These are phyloP conservation scores for Ailurus styani DNA, from an alignment of 2,113 vertebrate species.

Conservation along the genomic window DNA sequence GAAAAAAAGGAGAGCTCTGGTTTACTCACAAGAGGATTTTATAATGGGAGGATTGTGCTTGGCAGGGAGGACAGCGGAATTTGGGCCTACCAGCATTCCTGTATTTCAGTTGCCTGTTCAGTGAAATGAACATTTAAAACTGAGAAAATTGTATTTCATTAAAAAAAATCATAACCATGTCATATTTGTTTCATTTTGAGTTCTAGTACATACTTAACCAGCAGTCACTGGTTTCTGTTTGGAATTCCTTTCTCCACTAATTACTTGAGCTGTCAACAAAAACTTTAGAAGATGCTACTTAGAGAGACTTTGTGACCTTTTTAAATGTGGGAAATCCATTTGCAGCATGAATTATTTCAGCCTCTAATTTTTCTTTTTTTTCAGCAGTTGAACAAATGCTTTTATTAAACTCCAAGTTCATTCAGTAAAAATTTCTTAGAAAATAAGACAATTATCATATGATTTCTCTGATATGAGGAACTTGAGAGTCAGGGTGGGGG, in stretches of 20 bases:
- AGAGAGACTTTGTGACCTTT: neutral
- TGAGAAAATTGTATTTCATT: neutral
- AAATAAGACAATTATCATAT: too few relatives aligned
- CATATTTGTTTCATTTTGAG: neutral
- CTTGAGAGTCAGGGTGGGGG: too few relatives aligned
- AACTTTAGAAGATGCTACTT: neutral
- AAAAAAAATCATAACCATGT: neutral
- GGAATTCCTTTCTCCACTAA: neutral
- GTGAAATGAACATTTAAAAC: neutral
- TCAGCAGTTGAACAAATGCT: neutral
- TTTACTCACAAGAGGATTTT: neutral
- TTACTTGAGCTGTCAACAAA: neutral
- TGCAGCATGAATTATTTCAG: neutral
- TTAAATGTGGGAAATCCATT: neutral
- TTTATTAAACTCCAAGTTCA: neutral
- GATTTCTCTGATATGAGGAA: too few relatives aligned
- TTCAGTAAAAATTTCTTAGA: neutral
- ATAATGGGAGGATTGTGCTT: neutral
- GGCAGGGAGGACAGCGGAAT: neutral
- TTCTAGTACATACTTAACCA: neutral
- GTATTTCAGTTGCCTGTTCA: neutral
- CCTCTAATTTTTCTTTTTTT: too few relatives aligned
- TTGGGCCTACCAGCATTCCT: neutral
- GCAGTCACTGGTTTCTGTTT: neutral
- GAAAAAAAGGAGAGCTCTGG: neutral